These are phyloP conservation scores for Lycocerus yunnanus DNA, from an alignment of 2,888 invertebrate genomes.

Conservation along the genomic window DNA sequence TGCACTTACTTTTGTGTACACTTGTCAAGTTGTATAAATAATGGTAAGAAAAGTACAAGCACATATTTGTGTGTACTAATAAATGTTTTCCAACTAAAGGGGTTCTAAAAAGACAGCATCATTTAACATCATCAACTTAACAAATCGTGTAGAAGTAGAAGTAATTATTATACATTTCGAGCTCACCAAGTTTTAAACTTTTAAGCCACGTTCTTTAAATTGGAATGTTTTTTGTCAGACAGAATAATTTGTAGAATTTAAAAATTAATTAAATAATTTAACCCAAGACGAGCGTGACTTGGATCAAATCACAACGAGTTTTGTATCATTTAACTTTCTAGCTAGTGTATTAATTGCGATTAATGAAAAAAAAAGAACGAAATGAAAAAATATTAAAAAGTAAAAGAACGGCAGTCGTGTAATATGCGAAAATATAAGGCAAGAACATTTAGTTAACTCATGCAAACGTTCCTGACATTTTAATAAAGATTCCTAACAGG, in stretches of 20 bases:
- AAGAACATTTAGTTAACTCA: background rate
- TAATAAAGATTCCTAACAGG: constrained; percentile 25
- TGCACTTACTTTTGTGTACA: background rate
- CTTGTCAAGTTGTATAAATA: background rate
- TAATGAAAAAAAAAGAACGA: too few species aligned
- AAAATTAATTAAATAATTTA: background rate
- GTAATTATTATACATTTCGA: background rate
- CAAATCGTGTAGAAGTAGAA: background rate
- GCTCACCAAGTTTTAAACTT: background rate
- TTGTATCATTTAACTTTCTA: background rate
- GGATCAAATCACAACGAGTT: background rate
- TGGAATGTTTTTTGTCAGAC: background rate
- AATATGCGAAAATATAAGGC: constrained; percentile 2
- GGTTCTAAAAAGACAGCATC: background rate
- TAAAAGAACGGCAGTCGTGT: background rate
- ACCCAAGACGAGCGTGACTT: background rate
- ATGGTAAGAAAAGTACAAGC: background rate
- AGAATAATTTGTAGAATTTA: background rate
- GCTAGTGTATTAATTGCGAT: background rate
- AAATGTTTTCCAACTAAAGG: background rate
- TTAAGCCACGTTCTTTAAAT: background rate
- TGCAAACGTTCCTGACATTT: constrained; percentile 19
- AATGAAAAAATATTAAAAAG: background rate
- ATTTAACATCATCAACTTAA: background rate
- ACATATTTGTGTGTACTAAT: background rate